These are phyloP conservation scores for Cryptomyrus ogoouensis DNA, from an alignment of 2,113 vertebrate genomes.

Conservation along the genomic window DNA sequence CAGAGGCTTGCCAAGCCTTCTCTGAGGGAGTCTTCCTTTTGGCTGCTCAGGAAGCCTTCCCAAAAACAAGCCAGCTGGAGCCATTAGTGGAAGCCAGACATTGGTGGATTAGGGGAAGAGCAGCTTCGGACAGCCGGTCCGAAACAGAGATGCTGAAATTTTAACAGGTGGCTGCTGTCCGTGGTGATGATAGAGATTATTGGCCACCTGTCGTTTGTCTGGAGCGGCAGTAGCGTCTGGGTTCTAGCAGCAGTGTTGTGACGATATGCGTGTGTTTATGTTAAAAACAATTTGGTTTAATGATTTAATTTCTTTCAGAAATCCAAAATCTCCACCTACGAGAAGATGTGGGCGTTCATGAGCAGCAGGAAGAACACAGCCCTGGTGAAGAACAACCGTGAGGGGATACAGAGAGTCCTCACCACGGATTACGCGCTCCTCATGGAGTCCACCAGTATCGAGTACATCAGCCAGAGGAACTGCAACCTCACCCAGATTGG, in stretches of 20 bases:
- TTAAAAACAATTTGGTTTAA: background rate
- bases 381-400: constrained; percentile 82
- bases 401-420: constrained; percentile 88
- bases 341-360: constrained; percentile 99
- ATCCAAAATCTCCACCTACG: constrained; percentile 96
- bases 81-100: background rate
- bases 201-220: background rate
- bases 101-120: background rate
- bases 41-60: background rate
- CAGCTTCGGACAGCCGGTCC: background rate
- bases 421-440: constrained; percentile 91
- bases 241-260: background rate
- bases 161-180: background rate
- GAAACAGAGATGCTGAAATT: background rate
- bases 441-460: constrained; percentile 97
- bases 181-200: background rate
- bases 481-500: constrained; percentile 98
- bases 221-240: background rate
- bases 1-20: background rate
- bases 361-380: constrained; percentile 90
- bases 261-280: background rate
- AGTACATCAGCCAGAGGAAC: constrained; percentile 94
- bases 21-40: background rate
- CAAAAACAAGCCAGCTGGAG: background rate
- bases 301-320: constrained; percentile 65